phyloP scores from a whole-genome alignment of 2,113 vertebrate species.

The Melanotaenia duboulayi region DNA sequence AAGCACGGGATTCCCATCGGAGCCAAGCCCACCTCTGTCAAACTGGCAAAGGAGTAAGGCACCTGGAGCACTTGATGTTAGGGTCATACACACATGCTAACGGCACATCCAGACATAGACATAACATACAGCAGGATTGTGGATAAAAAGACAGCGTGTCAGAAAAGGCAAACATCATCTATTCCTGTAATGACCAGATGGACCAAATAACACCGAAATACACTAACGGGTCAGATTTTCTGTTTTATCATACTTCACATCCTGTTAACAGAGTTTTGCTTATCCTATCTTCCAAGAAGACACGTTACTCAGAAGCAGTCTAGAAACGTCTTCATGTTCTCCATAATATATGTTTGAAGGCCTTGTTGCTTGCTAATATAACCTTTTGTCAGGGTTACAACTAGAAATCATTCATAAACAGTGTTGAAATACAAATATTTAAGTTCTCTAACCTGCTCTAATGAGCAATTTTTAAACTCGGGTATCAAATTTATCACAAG shows the following conservation, averaged over 20 bases:
- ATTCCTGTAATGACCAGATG: not conserved
- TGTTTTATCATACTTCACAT: not conserved
- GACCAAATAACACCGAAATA: slow-evolving; percentile 1
- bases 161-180: no score
- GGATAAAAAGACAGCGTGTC: not conserved
- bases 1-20: slow-evolving; percentile 96
- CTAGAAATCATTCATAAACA: not conserved
- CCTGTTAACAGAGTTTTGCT: not conserved
- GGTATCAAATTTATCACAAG: slow-evolving; percentile 2
- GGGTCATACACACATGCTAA: not conserved
- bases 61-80: slow-evolving; percentile 12
- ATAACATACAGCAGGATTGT: not conserved
- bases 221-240: not conserved
- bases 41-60: slow-evolving; percentile 98
- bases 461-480: not conserved
- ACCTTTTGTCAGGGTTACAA: not conserved
- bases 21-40: slow-evolving; percentile 90
- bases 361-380: not conserved
- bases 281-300: not conserved
- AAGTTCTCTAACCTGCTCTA: slow-evolving; percentile 4
- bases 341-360: not conserved
- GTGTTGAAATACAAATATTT: not conserved
- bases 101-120: not conserved
- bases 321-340: no score
- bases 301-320: no score